Conservation (phyloP, 1,140 invertebrate genomes). For the Leptopilina boulardi region DNA sequence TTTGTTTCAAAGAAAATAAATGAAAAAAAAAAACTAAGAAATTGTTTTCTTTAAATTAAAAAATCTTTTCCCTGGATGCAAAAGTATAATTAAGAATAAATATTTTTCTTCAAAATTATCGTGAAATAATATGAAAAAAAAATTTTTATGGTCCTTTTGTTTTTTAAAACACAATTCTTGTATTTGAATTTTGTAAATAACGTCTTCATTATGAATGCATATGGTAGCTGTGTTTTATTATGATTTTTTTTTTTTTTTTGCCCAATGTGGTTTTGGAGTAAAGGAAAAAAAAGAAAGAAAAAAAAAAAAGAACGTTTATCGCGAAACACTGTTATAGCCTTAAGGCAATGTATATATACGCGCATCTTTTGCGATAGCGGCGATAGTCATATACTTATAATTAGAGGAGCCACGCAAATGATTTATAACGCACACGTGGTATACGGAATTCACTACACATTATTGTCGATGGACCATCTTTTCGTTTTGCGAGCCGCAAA, state of each 20-base stretch:
- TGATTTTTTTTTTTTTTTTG: constrained; percentile 17
- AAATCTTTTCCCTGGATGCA: too few relatives aligned
- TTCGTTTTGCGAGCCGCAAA: constrained; percentile 49
- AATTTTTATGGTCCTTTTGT: too few relatives aligned
- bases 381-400: constrained; percentile 72
- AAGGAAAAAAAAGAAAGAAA: too few relatives aligned
- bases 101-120: too few relatives aligned
- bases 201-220: constrained; percentile 27
- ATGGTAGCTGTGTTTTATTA: constrained; percentile 4
- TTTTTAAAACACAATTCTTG: too few relatives aligned
- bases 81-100: too few relatives aligned
- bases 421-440: constrained; percentile 69
- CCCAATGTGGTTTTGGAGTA: constrained; percentile 1
- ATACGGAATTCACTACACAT: constrained; percentile 57
- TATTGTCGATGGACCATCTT: constrained; percentile 51
- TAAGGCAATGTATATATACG: constrained; percentile 62
- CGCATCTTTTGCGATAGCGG: constrained; percentile 66
- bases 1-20: too few relatives aligned
- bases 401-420: constrained; percentile 70
- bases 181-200: constrained; percentile 2
- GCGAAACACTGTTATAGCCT: constrained; percentile 62
- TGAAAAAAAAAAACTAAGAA: too few relatives aligned
- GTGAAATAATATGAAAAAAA: too few relatives aligned
- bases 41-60: too few relatives aligned
- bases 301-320: constrained; percentile 47